Percentiles rank a stretch among this genome's conserved stretches.
Evolutionary conservation across 2,888 invertebrate species (phyloP).

Genomic region (Drosophila siamana): DNA sequence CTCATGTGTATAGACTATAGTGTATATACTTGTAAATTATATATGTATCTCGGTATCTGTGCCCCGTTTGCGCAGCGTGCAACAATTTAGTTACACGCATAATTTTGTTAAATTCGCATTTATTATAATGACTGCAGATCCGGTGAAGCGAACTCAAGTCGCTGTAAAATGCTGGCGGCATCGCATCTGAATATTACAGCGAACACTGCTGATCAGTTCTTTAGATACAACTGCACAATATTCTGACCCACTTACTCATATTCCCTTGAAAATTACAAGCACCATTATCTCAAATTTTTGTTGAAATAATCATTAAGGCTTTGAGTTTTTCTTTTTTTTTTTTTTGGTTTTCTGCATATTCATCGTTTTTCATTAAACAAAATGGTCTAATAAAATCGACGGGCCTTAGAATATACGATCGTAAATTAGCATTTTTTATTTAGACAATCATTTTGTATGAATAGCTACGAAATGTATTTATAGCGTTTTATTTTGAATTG

Average conservation of each 20-base stretch:
- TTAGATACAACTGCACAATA: constrained; percentile 32
- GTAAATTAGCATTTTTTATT: constrained; percentile 13
- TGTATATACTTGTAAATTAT: too few relatives aligned
- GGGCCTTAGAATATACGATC: not conserved
- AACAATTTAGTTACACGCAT: constrained; percentile 76
- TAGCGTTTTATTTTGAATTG: constrained; percentile 9
- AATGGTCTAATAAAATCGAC: constrained; percentile 10
- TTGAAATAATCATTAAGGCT: not conserved
- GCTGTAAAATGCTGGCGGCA: constrained; percentile 30
- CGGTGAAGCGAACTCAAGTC: constrained; percentile 36
- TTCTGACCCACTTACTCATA: constrained; percentile 6
- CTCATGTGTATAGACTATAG: constrained; percentile 5
- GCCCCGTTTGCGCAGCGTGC: constrained; percentile 26
- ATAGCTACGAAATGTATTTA: constrained; percentile 10
- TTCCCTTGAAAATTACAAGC: not conserved
- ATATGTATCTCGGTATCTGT: constrained; percentile 21
- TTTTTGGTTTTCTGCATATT: not conserved
- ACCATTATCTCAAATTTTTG: not conserved
- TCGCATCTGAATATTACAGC: not conserved
- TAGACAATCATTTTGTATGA: constrained; percentile 1
- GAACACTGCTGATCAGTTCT: constrained; percentile 50
- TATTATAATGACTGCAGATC: constrained; percentile 74
- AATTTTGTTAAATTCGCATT: constrained; percentile 78
- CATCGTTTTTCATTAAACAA: constrained; percentile 1
- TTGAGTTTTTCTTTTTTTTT: too few relatives aligned